Percentiles rank a stretch among this genome's conserved stretches.
Evolutionary conservation across 2,888 invertebrate genomes (phyloP).

Genomic region (Thecocarcelia acutangulata): DNA sequence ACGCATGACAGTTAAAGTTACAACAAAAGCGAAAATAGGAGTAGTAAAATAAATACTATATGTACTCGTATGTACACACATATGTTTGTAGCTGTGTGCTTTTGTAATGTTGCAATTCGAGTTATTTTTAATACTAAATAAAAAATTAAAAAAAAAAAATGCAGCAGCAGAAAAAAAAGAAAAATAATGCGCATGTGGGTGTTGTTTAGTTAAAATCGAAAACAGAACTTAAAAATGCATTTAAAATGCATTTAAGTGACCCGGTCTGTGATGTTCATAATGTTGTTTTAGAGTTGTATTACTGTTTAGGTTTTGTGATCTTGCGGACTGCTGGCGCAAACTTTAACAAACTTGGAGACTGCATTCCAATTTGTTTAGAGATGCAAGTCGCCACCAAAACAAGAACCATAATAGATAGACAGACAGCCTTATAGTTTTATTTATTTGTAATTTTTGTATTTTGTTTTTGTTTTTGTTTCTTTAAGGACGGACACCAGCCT

Average conservation of each 20-base stretch:
- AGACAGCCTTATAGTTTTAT: background rate
- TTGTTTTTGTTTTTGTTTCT: too few relatives aligned
- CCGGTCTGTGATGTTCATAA: slow-evolving; percentile 52
- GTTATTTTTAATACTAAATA: slow-evolving; percentile 15
- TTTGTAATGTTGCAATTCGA: slow-evolving; percentile 29
- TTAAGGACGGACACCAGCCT: slow-evolving; percentile 34
- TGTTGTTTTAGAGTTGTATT: slow-evolving; percentile 12
- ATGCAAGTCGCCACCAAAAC: slow-evolving; percentile 48
- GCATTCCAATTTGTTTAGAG: slow-evolving; percentile 66
- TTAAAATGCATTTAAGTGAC: slow-evolving; percentile 53
- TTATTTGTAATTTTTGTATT: background rate
- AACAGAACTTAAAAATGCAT: slow-evolving; percentile 34
- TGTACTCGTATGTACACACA: slow-evolving; percentile 8
- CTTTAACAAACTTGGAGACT: slow-evolving; percentile 38
- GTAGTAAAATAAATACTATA: background rate
- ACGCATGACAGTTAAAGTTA: slow-evolving; percentile 7
- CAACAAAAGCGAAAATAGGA: slow-evolving; percentile 33
- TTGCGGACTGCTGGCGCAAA: slow-evolving; percentile 8
- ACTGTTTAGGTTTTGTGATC: slow-evolving; percentile 39
- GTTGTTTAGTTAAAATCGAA: slow-evolving; percentile 45
- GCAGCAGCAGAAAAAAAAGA: too few relatives aligned
- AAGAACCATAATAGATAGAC: slow-evolving; percentile 53
- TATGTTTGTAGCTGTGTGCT: slow-evolving; percentile 2
- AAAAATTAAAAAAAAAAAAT: background rate
- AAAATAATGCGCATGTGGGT: slow-evolving; percentile 33